Percentiles rank a stretch among this genome's conserved stretches.
Evolutionary conservation across 1,140 invertebrate genomes (phyloP).

Genomic region (Saccostrea cuccullata): DNA sequence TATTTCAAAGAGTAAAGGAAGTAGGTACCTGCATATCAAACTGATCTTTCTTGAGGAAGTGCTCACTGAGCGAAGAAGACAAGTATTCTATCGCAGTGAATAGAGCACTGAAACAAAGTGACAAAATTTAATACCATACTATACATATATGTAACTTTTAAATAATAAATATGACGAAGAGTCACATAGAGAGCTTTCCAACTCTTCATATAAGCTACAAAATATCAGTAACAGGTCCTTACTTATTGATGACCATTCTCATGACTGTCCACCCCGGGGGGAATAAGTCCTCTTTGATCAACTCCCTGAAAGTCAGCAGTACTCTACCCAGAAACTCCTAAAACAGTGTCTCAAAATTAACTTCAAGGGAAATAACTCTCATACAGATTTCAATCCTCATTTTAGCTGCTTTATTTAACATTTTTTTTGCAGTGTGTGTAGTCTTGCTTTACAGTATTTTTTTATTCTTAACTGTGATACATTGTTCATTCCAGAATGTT

Average conservation of each 20-base stretch:
- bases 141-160: too few species aligned
- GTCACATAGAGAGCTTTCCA: too few species aligned
- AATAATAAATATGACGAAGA: too few species aligned
- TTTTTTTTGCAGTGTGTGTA: not conserved
- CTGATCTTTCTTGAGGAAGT: conserved; percentile 79
- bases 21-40: conserved; percentile 84
- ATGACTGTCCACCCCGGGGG: conserved; percentile 74
- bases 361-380: not conserved
- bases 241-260: conserved; percentile 75
- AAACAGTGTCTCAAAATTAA: too few species aligned
- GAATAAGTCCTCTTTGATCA: conserved; percentile 67
- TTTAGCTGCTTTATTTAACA: not conserved
- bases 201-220: too few species aligned
- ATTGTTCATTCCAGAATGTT: too few species aligned
- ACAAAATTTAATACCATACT: too few species aligned
- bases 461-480: too few species aligned
- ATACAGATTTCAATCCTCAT: not conserved
- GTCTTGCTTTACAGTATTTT: too few species aligned
- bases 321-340: conserved; percentile 70
- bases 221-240: conserved; percentile 49
- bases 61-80: conserved; percentile 87
- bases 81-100: conserved; percentile 73
- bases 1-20: not conserved
- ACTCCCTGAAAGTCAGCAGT: conserved; percentile 68
- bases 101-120: too few species aligned